These are phyloP conservation scores for Eulemur rufifrons DNA, from an alignment of 2,113 vertebrate genomes.

Conservation along the genomic window DNA sequence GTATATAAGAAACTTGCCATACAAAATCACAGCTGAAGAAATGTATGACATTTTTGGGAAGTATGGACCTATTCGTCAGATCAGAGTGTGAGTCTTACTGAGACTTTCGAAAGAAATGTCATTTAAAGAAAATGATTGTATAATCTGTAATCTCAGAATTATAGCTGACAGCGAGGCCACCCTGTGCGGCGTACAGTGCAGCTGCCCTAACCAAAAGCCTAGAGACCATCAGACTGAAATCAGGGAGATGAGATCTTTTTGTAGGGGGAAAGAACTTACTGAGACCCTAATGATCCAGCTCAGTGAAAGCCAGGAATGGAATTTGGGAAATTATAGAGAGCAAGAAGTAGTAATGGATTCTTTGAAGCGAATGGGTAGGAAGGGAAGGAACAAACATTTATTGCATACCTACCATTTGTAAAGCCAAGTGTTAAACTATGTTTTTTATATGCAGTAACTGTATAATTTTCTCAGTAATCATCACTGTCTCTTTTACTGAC, in stretches of 20 bases:
- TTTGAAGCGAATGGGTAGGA: background rate
- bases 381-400: background rate
- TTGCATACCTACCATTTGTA: background rate
- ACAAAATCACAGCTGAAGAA: slow-evolving; percentile 99
- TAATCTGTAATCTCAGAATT: background rate
- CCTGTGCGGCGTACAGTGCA: background rate
- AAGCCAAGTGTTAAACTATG: background rate
- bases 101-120: background rate
- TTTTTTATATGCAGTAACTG: background rate
- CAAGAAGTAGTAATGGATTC: background rate
- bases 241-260: background rate
- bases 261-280: background rate
- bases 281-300: slow-evolving; percentile 1
- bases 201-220: background rate
- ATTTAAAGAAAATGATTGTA: background rate
- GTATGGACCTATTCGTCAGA: slow-evolving; percentile 98
- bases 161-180: background rate
- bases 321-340: background rate
- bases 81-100: slow-evolving; percentile 93
- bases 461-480: background rate
- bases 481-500: background rate
- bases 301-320: background rate
- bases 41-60: slow-evolving; percentile 99
- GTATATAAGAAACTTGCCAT: slow-evolving; percentile 96
- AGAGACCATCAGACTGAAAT: background rate